Evolutionary conservation across 2,797 vertebrate genomes (phyloP).

Genomic region (Hydrophis major): DNA sequence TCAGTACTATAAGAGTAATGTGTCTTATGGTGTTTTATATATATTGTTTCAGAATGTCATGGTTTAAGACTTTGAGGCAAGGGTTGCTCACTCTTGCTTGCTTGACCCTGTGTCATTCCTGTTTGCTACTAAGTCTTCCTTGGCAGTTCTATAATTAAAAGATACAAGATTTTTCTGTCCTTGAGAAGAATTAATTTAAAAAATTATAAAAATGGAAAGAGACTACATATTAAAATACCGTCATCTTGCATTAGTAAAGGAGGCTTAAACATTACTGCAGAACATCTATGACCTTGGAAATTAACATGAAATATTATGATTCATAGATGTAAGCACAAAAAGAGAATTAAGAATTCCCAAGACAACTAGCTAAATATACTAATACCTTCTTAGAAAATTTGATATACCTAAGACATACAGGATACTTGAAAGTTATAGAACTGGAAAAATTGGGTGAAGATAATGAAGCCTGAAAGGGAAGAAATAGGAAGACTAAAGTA

Average conservation of each 20-base stretch:
- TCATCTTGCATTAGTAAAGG: constrained; percentile 35
- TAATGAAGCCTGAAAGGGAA: not conserved
- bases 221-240: constrained; percentile 32
- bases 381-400: not conserved
- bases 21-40: too few relatives aligned
- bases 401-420: not conserved
- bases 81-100: not conserved
- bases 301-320: constrained; percentile 26
- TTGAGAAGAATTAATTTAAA: constrained; percentile 20
- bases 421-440: not conserved
- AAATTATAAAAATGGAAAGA: constrained; percentile 18
- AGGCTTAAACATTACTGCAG: constrained; percentile 22
- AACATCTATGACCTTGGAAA: constrained; percentile 34
- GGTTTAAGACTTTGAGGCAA: not conserved
- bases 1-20: not conserved
- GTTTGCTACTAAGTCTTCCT: not conserved
- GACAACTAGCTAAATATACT: not conserved
- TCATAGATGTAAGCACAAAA: constrained; percentile 26
- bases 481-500: not conserved
- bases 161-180: constrained; percentile 1
- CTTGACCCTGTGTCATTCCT: not conserved
- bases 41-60: not conserved
- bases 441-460: not conserved
- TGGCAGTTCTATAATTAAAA: constrained; percentile 13
- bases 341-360: not conserved